These are phyloP conservation scores for Phalacrocorax pelagicus DNA, from an alignment of 2,113 vertebrate genomes.

Conservation along the genomic window DNA sequence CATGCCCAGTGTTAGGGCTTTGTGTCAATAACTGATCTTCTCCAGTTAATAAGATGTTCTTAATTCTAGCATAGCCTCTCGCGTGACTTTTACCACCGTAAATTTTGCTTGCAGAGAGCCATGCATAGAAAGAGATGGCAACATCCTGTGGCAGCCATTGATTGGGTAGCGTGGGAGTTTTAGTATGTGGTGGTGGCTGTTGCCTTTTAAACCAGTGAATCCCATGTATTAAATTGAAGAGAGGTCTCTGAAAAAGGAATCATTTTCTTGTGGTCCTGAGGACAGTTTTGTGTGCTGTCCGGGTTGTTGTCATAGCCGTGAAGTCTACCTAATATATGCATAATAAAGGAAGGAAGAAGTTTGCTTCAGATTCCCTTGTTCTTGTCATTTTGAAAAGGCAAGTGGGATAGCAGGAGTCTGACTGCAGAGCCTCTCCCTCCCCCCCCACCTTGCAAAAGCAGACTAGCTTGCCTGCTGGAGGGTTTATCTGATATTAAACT, in stretches of 20 bases:
- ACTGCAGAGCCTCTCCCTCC: neutral
- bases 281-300: neutral
- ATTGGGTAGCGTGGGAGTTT: too few relatives aligned
- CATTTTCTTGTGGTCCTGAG: neutral
- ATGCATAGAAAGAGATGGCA: neutral
- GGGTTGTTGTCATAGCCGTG: neutral
- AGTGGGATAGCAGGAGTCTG: neutral
- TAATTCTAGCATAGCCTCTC: neutral
- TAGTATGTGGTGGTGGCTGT: neutral
- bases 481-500: neutral
- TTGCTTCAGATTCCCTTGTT: neutral
- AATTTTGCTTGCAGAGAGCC: neutral
- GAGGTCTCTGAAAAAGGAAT: neutral
- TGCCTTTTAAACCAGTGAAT: neutral
- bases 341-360: neutral
- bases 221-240: neutral
- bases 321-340: neutral
- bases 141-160: neutral
- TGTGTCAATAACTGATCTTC: neutral
- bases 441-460: neutral
- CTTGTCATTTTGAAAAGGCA: neutral
- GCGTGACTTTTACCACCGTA: neutral
- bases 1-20: neutral
- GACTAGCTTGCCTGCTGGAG: neutral
- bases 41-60: neutral